A percentile compares a stretch with the other conserved stretches of the same genome.
Conservation (phyloP, 2,888 invertebrate species). For the Chelonus formosanus region DNA sequence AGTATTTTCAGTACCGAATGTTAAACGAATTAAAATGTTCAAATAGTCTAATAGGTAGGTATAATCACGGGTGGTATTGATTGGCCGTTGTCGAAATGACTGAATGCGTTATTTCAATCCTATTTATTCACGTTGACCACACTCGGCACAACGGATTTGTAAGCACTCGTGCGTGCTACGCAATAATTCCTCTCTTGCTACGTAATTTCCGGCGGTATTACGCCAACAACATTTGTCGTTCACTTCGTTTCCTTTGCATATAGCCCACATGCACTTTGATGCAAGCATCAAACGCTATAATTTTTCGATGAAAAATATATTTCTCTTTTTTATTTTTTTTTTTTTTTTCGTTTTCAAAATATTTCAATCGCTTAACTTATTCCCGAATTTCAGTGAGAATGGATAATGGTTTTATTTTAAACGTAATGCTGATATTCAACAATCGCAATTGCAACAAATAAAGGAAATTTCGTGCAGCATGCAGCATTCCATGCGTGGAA, state of each 20-base stretch:
- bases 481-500: constrained; percentile 10
- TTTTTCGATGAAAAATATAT: neutral
- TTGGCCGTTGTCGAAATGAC: constrained; percentile 19
- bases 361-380: no score
- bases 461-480: constrained; percentile 13
- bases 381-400: no score
- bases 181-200: constrained; percentile 33
- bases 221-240: constrained; percentile 33
- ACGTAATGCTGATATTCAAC: neutral
- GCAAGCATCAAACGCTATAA: neutral
- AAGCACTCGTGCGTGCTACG: constrained; percentile 29
- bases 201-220: constrained; percentile 35
- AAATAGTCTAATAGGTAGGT: neutral
- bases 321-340: no score
- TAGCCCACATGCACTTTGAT: constrained; percentile 16
- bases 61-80: constrained; percentile 6
- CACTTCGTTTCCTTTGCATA: constrained; percentile 33
- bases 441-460: constrained; percentile 14
- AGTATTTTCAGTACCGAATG: constrained; percentile 1
- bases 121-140: constrained; percentile 28
- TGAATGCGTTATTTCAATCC: constrained; percentile 25
- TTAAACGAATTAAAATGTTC: neutral
- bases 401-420: neutral
- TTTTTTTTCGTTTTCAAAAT: no score
- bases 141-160: constrained; percentile 27